A percentile compares a stretch with the other conserved stretches of the same genome.
phyloP scores from a whole-genome alignment of 2,113 vertebrate genomes.

The Silurus meridionalis region DNA sequence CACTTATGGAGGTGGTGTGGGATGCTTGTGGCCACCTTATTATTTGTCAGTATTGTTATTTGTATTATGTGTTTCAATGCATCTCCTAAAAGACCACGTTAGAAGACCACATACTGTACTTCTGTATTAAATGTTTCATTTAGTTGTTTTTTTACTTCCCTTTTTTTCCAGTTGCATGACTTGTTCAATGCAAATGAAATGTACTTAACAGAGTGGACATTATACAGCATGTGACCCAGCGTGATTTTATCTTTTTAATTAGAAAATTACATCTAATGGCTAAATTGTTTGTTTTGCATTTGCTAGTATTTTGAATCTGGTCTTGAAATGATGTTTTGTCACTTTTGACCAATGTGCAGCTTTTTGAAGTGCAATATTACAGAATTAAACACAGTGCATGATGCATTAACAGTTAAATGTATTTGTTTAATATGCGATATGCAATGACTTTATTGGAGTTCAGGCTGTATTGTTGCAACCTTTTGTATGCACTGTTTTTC shows the following conservation, averaged over 20 bases:
- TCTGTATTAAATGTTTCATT: neutral
- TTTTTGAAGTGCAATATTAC: neutral
- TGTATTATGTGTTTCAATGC: neutral
- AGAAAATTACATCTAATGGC: neutral
- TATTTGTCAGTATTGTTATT: constrained; percentile 3
- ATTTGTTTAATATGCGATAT: neutral
- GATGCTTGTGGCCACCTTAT: neutral
- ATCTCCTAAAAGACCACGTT: neutral
- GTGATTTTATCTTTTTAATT: neutral
- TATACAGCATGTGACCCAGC: neutral
- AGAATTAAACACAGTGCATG: neutral
- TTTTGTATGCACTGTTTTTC: no score
- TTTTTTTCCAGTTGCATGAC: neutral
- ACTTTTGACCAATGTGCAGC: neutral
- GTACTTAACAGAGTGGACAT: neutral
- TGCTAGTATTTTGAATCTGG: neutral
- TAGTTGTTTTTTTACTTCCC: neutral
- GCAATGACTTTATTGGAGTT: neutral
- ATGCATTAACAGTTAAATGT: neutral
- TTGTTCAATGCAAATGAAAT: neutral
- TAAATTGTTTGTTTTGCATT: neutral
- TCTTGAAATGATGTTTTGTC: neutral
- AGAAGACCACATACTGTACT: neutral
- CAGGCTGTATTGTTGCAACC: neutral
- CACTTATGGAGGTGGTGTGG: neutral